Percentiles rank a stretch among this genome's conserved stretches.
phyloP scores from a whole-genome alignment of 2,113 vertebrate species.

The Sinocyclocheilus grahami region DNA sequence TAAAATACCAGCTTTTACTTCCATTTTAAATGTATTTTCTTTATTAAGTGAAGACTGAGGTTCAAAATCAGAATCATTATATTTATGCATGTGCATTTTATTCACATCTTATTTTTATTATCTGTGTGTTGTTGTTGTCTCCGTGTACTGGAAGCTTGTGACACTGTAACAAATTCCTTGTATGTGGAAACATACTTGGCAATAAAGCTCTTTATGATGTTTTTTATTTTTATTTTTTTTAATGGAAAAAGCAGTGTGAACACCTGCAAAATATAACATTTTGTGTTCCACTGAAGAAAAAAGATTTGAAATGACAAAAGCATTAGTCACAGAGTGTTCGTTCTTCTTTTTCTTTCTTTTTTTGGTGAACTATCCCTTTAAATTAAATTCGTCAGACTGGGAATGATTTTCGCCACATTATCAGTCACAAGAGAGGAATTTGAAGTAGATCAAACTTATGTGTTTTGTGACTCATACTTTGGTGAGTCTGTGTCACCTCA shows the following conservation, averaged over 20 bases:
- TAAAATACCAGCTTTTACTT: slow-evolving; percentile 11
- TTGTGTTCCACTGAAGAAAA: not conserved
- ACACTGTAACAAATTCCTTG: no score
- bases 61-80: not conserved
- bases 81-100: no score
- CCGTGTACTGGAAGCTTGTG: no score
- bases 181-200: no score
- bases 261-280: not conserved
- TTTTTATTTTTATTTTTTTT: no score
- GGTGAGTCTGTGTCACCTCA: slow-evolving; percentile 19
- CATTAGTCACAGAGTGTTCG: not conserved
- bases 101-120: no score
- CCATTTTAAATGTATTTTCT: not conserved
- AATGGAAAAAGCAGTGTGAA: not conserved
- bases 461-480: slow-evolving; percentile 26
- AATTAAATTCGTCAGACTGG: not conserved
- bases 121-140: no score
- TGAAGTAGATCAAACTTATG: not conserved
- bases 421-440: not conserved
- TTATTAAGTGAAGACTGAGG: not conserved
- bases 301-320: not conserved
- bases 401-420: not conserved
- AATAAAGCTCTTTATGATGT: no score
- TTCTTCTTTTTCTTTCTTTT: not conserved
- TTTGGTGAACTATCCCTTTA: not conserved